phyloP scores from a whole-genome alignment of 2,797 vertebrate genomes.

The Takifugu ocellatus region DNA sequence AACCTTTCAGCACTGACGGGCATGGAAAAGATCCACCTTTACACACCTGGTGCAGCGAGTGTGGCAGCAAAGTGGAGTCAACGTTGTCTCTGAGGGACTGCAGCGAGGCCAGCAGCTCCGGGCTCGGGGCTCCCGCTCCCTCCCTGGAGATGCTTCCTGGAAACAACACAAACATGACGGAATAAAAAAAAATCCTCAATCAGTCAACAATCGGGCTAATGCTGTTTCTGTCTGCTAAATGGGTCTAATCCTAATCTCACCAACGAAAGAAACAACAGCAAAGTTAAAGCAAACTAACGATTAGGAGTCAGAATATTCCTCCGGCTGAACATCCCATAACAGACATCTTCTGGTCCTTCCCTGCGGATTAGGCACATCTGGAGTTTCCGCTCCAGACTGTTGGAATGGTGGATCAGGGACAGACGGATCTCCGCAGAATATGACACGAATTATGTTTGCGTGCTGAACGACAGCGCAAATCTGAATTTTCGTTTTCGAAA shows the following conservation, averaged over 20 bases:
- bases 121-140: slow-evolving; percentile 41
- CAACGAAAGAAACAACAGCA: too few relatives aligned
- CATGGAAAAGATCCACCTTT: slow-evolving; percentile 1
- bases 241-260: too few relatives aligned
- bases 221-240: too few relatives aligned
- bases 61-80: slow-evolving; percentile 76
- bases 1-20: too few relatives aligned
- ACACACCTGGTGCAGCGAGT: slow-evolving; percentile 78
- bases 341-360: slow-evolving; percentile 10
- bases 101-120: slow-evolving; percentile 71
- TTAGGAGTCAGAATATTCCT: slow-evolving; percentile 20
- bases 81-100: slow-evolving; percentile 67
- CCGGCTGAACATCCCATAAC: slow-evolving; percentile 8
- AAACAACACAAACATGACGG: slow-evolving; percentile 39
- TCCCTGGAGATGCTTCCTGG: slow-evolving; percentile 48
- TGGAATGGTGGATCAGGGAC: not conserved
- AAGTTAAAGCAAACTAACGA: not conserved
- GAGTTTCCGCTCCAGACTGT: not conserved
- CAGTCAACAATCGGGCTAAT: too few relatives aligned
- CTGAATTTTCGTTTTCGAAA: too few relatives aligned
- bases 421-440: not conserved
- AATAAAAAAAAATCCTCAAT: not conserved
- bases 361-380: slow-evolving; percentile 7
- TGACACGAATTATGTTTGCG: not conserved
- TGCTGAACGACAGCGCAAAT: too few relatives aligned